Evolutionary conservation across 2,888 invertebrate genomes (phyloP).

Genomic region (Acrobasis consociella): DNA sequence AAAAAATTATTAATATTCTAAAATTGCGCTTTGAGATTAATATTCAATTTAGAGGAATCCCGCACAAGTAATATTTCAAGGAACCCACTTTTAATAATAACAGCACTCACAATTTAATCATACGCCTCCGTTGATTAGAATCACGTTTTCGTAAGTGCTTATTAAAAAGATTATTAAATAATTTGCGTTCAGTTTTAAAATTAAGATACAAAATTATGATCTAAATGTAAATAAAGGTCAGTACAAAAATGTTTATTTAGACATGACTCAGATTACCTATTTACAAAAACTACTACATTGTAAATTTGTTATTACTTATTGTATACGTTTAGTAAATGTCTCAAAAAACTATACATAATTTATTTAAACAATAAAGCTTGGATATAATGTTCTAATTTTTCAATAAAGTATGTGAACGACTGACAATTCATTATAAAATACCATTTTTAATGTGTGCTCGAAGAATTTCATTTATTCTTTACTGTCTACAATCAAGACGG

Average conservation of each 20-base stretch:
- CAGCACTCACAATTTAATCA: conserved; percentile 4
- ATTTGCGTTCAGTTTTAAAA: not conserved
- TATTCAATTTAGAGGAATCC: not conserved
- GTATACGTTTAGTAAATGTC: no score
- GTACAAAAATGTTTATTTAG: no score
- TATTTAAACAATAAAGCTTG: no score
- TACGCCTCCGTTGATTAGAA: conserved; percentile 13
- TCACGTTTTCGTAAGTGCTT: conserved; percentile 2
- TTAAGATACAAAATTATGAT: not conserved
- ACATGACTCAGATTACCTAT: no score
- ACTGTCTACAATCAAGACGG: not conserved
- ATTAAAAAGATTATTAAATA: not conserved
- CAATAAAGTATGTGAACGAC: not conserved
- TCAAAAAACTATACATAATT: no score
- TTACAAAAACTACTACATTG: no score
- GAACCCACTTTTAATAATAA: conserved; percentile 13
- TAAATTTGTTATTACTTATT: no score
- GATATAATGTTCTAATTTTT: no score
- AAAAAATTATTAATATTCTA: no score
- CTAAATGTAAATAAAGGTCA: not conserved
- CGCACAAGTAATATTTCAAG: not conserved
- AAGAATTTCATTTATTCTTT: not conserved
- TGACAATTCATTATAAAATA: not conserved
- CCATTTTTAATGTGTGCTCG: not conserved
- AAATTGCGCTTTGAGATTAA: no score